phyloP scores from a whole-genome alignment of 2,888 invertebrate genomes.

The Miltochrista miniata region DNA sequence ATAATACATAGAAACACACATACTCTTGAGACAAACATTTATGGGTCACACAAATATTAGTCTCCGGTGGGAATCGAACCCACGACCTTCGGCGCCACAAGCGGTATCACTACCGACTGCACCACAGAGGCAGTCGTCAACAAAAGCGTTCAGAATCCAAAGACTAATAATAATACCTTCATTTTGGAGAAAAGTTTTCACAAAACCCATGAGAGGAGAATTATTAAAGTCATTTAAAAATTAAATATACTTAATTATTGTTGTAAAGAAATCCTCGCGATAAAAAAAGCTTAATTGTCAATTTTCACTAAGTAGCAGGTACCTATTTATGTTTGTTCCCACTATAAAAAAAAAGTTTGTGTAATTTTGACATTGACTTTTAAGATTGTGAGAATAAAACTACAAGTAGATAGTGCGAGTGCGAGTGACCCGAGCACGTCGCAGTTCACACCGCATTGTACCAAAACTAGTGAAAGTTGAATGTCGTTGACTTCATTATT shows the following conservation, averaged over 20 bases:
- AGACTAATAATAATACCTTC: too few relatives aligned
- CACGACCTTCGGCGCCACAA: too few relatives aligned
- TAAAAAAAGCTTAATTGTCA: background rate
- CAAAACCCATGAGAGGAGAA: background rate
- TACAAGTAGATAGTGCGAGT: background rate
- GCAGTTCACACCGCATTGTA: constrained; percentile 5
- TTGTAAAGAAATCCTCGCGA: background rate
- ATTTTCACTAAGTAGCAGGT: background rate
- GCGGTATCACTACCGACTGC: too few relatives aligned
- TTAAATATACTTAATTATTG: background rate
- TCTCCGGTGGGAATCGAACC: too few relatives aligned
- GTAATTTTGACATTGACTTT: background rate
- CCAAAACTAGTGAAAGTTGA: constrained; percentile 9
- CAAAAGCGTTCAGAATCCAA: too few relatives aligned
- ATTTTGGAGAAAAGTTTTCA: too few relatives aligned
- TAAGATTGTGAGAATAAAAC: constrained; percentile 2
- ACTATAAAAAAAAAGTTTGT: background rate
- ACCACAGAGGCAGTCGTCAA: too few relatives aligned
- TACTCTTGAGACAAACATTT: too few relatives aligned
- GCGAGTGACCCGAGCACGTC: constrained; percentile 3
- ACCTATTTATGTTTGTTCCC: background rate
- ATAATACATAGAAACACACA: too few relatives aligned
- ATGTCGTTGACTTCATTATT: constrained; percentile 5
- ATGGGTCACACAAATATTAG: too few relatives aligned
- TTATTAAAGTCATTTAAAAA: background rate